A percentile compares a stretch with the other conserved stretches of the same genome.
Conservation (phyloP, 2,113 vertebrate species). For the Nymphicus hollandicus region DNA sequence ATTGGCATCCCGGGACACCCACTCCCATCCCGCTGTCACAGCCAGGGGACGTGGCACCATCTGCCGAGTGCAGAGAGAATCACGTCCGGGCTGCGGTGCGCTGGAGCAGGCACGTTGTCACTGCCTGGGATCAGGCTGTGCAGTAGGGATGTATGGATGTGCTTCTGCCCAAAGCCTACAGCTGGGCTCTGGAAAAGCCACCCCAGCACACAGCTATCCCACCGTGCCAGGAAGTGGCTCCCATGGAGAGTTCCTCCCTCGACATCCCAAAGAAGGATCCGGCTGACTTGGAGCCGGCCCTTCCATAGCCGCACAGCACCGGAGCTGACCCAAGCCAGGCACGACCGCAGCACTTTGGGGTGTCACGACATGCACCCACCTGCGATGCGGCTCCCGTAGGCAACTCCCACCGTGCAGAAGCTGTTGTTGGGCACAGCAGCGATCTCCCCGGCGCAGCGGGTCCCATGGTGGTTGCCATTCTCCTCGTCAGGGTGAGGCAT, state of each 20-base stretch:
- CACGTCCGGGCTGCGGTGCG: not conserved
- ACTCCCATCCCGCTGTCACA: not conserved
- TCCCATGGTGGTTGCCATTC: conserved; percentile 94
- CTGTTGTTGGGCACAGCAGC: conserved; percentile 93
- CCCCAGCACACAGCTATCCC: not conserved
- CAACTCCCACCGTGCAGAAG: conserved; percentile 93
- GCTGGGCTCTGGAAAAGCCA: not conserved
- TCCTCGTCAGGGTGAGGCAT: conserved; percentile 90
- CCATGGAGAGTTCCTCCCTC: not conserved
- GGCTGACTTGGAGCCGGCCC: not conserved
- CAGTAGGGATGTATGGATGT: accelerated
- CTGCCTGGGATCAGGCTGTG: not conserved
- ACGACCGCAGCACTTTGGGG: accelerated
- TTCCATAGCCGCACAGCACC: accelerated
- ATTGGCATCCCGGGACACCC: not conserved
- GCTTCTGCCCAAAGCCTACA: accelerated
- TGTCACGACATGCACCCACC: conserved; percentile 49
- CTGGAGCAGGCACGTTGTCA: accelerated
- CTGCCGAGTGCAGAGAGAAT: not conserved
- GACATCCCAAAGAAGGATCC: accelerated
- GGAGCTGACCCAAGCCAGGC: accelerated
- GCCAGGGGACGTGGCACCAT: not conserved
- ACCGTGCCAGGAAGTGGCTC: not conserved
- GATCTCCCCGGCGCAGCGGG: conserved; percentile 93
- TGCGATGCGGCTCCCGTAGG: conserved; percentile 91